phyloP scores from a whole-genome alignment of 2,113 vertebrate genomes.

The Sebastes fasciatus region DNA sequence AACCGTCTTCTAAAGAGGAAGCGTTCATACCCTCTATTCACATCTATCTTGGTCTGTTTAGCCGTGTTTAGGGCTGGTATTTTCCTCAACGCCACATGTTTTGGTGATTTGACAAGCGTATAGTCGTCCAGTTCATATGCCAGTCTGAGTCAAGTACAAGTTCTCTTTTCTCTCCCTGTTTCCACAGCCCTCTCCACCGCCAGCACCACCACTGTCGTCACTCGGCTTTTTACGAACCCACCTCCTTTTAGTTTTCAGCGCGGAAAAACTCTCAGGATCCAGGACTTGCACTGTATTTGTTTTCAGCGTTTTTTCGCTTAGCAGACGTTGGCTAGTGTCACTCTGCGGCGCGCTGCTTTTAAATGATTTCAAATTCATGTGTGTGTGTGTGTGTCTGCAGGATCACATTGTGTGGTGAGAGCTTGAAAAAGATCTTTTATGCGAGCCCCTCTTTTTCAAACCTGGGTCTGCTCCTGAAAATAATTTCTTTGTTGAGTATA shows the following conservation, averaged over 20 bases:
- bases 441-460: background rate
- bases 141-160: background rate
- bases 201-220: conserved; percentile 65
- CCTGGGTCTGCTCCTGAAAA: conserved; percentile 36
- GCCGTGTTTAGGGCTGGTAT: background rate
- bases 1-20: background rate
- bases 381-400: conserved; percentile 26
- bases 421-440: conserved; percentile 11
- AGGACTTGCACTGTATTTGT: conserved; percentile 32
- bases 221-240: conserved; percentile 56
- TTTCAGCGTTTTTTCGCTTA: conserved; percentile 10
- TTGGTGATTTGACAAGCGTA: background rate
- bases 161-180: conserved; percentile 32
- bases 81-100: conserved; percentile 5
- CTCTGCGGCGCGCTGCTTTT: background rate
- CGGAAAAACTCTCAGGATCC: conserved; percentile 54
- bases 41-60: conserved; percentile 7
- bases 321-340: background rate
- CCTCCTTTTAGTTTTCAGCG: conserved; percentile 32
- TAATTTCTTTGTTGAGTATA: conserved; percentile 8
- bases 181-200: conserved; percentile 57
- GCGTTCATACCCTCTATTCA: conserved; percentile 12
- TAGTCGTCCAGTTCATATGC: background rate
- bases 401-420: background rate
- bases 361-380: background rate